Conservation (phyloP, 2,888 invertebrate genomes). For the Sthenelais limicola region DNA sequence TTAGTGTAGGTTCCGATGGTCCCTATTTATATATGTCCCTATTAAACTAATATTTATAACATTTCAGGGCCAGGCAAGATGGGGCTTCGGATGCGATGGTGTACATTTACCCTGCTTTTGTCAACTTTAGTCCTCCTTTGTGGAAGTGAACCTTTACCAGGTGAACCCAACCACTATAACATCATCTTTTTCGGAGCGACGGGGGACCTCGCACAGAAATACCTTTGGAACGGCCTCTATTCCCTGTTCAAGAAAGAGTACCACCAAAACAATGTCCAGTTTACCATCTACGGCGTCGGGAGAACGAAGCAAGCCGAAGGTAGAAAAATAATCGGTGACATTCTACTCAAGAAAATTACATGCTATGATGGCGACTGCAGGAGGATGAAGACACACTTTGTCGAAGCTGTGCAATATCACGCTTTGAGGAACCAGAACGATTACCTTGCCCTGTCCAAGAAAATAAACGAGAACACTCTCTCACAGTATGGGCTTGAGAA, state of each 20-base stretch:
- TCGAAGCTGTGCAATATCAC: conserved; percentile 58
- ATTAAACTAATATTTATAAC: too few relatives aligned
- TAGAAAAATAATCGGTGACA: conserved; percentile 53
- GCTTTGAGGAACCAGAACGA: conserved; percentile 58
- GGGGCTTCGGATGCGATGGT: too few relatives aligned
- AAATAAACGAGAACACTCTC: conserved; percentile 52
- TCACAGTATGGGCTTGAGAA: conserved; percentile 49
- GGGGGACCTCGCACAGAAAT: conserved; percentile 69
- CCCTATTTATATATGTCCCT: too few relatives aligned
- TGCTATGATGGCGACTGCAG: conserved; percentile 55
- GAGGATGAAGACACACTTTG: conserved; percentile 57
- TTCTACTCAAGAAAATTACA: conserved; percentile 53
- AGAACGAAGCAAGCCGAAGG: conserved; percentile 55
- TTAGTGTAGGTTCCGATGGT: too few relatives aligned
- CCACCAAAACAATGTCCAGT: conserved; percentile 53
- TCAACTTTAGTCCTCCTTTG: too few relatives aligned
- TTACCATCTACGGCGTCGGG: conserved; percentile 62
- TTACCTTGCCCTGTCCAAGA: conserved; percentile 55
- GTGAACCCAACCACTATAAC: conserved; percentile 48
- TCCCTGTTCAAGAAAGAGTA: conserved; percentile 49
- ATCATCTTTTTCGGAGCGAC: conserved; percentile 54
- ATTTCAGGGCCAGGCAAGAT: too few relatives aligned
- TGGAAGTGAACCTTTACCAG: too few relatives aligned
- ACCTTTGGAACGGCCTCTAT: conserved; percentile 67
- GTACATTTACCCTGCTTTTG: too few relatives aligned